Evolutionary conservation across 1,140 invertebrate genomes (phyloP), one percentile per base, ranked within the genome.

Genomic region (Xylocopa sonorina): DNA sequence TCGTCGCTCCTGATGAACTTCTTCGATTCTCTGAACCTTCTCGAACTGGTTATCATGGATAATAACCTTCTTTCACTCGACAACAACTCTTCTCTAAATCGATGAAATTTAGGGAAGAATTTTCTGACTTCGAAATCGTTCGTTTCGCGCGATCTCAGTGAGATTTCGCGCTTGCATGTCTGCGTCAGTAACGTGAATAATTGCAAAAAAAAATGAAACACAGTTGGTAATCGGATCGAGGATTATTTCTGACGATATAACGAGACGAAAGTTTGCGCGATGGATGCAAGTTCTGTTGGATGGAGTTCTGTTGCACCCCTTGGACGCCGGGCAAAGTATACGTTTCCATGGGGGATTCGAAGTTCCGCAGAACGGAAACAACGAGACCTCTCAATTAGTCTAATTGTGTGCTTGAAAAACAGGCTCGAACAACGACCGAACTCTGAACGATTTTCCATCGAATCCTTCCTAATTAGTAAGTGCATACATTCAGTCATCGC

Each of bases 331-430:
- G 10, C 10, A 41, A 48, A 62, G 32, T 53, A 34, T 69, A 77
- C 74, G 67, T 41, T 50, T 32, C 18, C 43, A 18, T 27, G 50
- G 38, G 46, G 34, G 27, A 66, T 27, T n/a, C 29, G 16, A 46
- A 46, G 64, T 41, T 29, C n/a, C 53, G n/a, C 24, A 27, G 18
- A 58, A 69, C 46, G 74, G 41, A 69, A 77, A 77, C 64, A 66
- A 58, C 24, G 74, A 69, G 32, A 38, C 32, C 74, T 46, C 74
- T 77, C 74, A 58, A 77, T 77, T 77, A 77, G 64, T 69, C 41
- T 77, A 77, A 77, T 77, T 77, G 74, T 66, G 74, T 77, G 64
- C 41, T 77, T 58, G 55, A 69, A 77, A 68, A 77, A 67, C 24
- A 46, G 14, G 2, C n/a, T 2, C 24, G 53, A 69, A 58, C 74